Base-by-base conservation (phyloP, 2,888 invertebrate species). In the Aquatica leii region DNA sequence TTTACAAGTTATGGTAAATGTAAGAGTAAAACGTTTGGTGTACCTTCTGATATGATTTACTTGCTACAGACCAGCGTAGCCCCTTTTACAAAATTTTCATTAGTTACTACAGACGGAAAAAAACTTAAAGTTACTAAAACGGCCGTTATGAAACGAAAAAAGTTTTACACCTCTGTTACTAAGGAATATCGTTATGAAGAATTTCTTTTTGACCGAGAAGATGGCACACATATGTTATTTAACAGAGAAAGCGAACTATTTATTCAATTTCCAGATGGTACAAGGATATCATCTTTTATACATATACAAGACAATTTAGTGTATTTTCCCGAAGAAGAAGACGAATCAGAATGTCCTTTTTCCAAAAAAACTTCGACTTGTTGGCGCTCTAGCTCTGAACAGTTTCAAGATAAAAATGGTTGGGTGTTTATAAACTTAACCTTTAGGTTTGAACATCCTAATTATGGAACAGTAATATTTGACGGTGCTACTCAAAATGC, bases 401-500 rank as follows among this genome's bases (percentile, higher is more conserved):
- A 17, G 1, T 2, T 3, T 1, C 14, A 8, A 41, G n/a, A 15
- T 9, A n/a, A 18, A 18, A 18, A 5, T 8, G 54, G 57, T 17
- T 66, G 61, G 59, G 63, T 69, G 11, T 50, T 63, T 5, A 9
- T 67, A 11, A 51, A 46, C 37, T 31, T 69, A 48, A 65, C 60
- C 49, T 61, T 62, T 43, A 66, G 65, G 59, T 68, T 60, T 20
- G 69, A 69, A 24, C 68, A 69, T 63, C 69, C 69, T 6, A 65
- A 68, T 24, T 69, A 62, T 21, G 61, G 66, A 8, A 67, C 64
- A 1, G 59, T 67, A 41, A 46, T 55, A 3, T 66, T 57, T 48
- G 35, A 66, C 15, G 65, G 65, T 15, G 14, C 2, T 8, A 37
- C 35, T 20, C 51, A 54, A 6, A 17, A 54, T 15, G 37, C 37